A percentile compares a stretch with the other conserved stretches of the same genome.
Evolutionary conservation across 1,140 invertebrate species (phyloP).

Genomic region (Drosophila auraria): DNA sequence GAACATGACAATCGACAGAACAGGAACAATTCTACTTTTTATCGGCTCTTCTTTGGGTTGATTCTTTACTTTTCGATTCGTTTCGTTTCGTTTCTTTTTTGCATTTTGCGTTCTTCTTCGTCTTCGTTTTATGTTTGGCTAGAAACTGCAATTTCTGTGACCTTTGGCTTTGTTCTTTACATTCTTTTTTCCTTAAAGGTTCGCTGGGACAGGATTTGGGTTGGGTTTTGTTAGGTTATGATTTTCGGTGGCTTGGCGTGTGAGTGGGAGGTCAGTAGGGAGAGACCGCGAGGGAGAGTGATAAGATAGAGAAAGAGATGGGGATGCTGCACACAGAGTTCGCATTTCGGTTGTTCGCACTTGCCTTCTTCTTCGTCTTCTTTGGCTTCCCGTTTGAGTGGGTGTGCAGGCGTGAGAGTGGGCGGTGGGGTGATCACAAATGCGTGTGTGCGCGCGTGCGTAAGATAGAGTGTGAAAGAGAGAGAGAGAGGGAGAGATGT

Average conservation of each 20-base stretch:
- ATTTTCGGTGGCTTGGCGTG: background rate
- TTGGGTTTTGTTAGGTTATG: conserved; percentile 20
- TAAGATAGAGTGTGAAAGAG: conserved; percentile 9
- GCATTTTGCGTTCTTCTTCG: conserved; percentile 28
- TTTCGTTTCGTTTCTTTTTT: conserved; percentile 24
- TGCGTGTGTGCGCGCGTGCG: conserved; percentile 34
- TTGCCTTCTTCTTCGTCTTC: conserved; percentile 13
- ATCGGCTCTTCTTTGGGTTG: conserved; percentile 32
- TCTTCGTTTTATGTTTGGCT: conserved; percentile 32
- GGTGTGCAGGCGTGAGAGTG: conserved; percentile 6
- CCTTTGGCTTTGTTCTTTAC: conserved; percentile 41
- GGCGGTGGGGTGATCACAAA: conserved; percentile 27
- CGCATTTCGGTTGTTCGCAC: conserved; percentile 9
- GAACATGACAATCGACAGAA: conserved; percentile 85
- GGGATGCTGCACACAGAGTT: conserved; percentile 11
- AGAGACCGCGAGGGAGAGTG: background rate
- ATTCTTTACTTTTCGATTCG: conserved; percentile 4
- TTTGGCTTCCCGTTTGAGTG: conserved; percentile 8
- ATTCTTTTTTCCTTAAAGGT: conserved; percentile 10
- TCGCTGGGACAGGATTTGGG: conserved; percentile 11
- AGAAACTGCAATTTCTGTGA: conserved; percentile 49
- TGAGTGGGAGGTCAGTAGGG: conserved; percentile 10
- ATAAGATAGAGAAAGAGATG: background rate
- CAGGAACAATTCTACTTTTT: conserved; percentile 85
- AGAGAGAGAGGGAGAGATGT: conserved; percentile 19